Evolutionary conservation across 2,797 vertebrate species (phyloP).

Genomic region (Ispidina picta): DNA sequence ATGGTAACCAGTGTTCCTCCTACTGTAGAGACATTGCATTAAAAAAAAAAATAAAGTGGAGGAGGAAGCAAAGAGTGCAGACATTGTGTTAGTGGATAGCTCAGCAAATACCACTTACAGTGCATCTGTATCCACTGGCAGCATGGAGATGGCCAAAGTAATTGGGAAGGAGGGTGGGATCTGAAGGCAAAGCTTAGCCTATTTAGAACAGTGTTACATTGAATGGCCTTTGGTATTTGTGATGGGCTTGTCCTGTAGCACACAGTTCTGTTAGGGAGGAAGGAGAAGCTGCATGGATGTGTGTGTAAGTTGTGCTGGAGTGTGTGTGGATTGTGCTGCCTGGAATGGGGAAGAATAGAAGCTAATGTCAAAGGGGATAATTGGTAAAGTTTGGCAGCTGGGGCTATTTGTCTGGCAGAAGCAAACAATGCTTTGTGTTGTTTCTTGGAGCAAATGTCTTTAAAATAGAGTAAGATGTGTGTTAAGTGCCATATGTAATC

Average conservation of each 20-base stretch:
- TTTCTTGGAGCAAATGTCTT: not conserved
- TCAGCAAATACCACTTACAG: not conserved
- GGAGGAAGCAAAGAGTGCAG: not conserved
- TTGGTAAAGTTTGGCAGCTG: not conserved
- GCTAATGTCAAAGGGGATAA: not conserved
- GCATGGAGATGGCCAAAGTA: not conserved
- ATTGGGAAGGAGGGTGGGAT: not conserved
- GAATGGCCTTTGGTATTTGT: not conserved
- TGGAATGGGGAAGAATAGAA: not conserved
- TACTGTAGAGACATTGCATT: not conserved
- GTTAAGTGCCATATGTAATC: not conserved
- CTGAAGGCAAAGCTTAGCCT: not conserved
- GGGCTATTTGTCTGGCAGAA: not conserved
- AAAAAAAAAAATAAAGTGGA: not conserved
- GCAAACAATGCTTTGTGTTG: not conserved
- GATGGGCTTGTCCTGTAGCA: not conserved
- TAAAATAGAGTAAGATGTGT: not conserved
- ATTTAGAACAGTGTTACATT: not conserved
- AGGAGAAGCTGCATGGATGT: not conserved
- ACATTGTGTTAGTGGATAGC: not conserved
- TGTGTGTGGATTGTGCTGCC: not conserved
- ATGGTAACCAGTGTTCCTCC: not conserved
- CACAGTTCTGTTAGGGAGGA: not conserved
- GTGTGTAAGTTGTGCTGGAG: not conserved
- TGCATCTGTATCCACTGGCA: not conserved